These are phyloP conservation scores for Drosophila leonis DNA, from an alignment of 2,888 invertebrate genomes.

Conservation along the genomic window DNA sequence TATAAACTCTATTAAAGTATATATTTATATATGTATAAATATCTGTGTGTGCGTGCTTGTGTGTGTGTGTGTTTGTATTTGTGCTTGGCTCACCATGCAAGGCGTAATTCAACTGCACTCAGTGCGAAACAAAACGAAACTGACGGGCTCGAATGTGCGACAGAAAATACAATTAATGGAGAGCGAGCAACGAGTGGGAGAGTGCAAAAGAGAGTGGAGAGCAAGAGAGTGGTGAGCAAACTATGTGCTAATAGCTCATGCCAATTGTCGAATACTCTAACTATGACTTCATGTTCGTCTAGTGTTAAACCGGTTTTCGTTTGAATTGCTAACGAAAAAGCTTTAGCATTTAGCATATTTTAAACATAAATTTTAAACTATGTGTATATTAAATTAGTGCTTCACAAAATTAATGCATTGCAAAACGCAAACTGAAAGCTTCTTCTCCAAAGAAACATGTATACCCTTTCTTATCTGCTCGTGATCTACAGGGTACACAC, in stretches of 20 bases:
- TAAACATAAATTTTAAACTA: constrained; percentile 1
- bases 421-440: neutral
- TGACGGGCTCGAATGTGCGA: constrained; percentile 51
- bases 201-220: constrained; percentile 13
- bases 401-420: neutral
- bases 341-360: neutral
- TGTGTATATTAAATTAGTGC: neutral
- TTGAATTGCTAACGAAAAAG: neutral
- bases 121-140: constrained; percentile 67
- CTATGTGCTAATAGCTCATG: constrained; percentile 1
- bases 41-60: constrained; percentile 5
- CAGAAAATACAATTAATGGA: constrained; percentile 24
- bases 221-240: constrained; percentile 10
- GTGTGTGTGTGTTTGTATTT: constrained; percentile 15
- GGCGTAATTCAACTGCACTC: constrained; percentile 68
- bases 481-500: neutral
- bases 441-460: neutral
- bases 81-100: constrained; percentile 37
- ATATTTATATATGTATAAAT: constrained; percentile 12
- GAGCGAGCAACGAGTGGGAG: constrained; percentile 1
- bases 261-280: constrained; percentile 41
- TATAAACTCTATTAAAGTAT: constrained; percentile 31
- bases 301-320: constrained; percentile 27
- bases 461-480: no score
- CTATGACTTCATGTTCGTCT: constrained; percentile 18